Evolutionary conservation across 2,888 invertebrate genomes (phyloP), one percentile per base, ranked within the genome.

Genomic region (Laspeyria flexula): DNA sequence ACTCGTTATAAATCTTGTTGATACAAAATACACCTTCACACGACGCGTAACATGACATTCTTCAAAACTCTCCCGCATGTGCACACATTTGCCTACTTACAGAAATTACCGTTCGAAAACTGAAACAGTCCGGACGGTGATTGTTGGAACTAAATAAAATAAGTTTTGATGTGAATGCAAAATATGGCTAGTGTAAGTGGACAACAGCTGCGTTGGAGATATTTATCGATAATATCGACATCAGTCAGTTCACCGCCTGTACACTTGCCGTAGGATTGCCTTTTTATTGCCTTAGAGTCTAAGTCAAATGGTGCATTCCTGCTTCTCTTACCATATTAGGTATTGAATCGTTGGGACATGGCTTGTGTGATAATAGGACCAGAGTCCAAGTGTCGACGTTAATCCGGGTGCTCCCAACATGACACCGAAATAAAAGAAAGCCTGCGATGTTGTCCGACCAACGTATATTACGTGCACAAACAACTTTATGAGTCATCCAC

Each of bases 361-460:
- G 70, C 62, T 64, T 64, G 50, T 65, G 55, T 73, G 70, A 80
- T 80, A 81, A 78, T 77, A 67, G 73, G 56, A 55, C 56, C 61
- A 64, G 57, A 65, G 67, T 67, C 66, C 45, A 44, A 41, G 50
- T 60, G 54, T 65, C 72, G 78, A 79, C 82, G 54, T 75, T 81
- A 81, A 84, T 81, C 79, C 76, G 64, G 65, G 58, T 63, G 65
- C 74, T 71, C 71, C 72, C 72, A 63, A 73, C 75, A 68, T 75
- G 79, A 78, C 80, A 80, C 73, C 67, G 71, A 81, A 81, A 83
- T 77, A 82, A 86, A 86, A 86, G 83, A 81, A 85, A 84, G 82
- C 78, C 74, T 74, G 77, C 77, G 71, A 75, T 78, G 75, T 78
- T 72, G 61, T 70, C 60, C 60, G 60, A 58, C 72, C 58, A 55